Evolutionary conservation across 1,140 invertebrate genomes (phyloP).

Genomic region (Tetraneura akinire): DNA sequence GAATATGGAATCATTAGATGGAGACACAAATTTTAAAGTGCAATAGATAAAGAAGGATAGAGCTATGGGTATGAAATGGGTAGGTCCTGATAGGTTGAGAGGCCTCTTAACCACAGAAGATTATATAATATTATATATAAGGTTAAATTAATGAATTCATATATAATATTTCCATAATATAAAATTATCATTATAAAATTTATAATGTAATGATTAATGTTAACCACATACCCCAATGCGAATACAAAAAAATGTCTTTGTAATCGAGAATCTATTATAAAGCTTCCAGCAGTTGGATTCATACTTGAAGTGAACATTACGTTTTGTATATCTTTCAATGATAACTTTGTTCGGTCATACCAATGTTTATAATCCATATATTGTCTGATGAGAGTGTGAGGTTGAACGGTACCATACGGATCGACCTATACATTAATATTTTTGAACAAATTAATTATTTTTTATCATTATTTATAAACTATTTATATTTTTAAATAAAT

Average conservation of each 20-base stretch:
- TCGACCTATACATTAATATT: slow-evolving; percentile 67
- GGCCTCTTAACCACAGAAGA: too few relatives aligned
- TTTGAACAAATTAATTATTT: too few relatives aligned
- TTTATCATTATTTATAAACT: too few relatives aligned
- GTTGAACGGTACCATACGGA: slow-evolving; percentile 91
- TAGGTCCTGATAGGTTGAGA: too few relatives aligned
- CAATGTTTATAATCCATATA: slow-evolving; percentile 94
- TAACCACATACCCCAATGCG: slow-evolving; percentile 69
- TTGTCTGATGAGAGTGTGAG: slow-evolving; percentile 90
- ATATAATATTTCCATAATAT: too few relatives aligned
- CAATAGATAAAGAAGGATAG: too few relatives aligned
- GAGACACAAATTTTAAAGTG: too few relatives aligned
- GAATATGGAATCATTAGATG: too few relatives aligned
- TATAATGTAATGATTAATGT: neutral
- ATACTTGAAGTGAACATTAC: slow-evolving; percentile 93
- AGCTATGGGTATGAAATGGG: too few relatives aligned
- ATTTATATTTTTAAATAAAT: too few relatives aligned
- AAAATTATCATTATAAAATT: neutral
- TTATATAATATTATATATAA: too few relatives aligned
- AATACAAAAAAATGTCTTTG: slow-evolving; percentile 94
- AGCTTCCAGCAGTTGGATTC: slow-evolving; percentile 95
- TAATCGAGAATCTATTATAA: slow-evolving; percentile 88
- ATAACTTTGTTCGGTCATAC: slow-evolving; percentile 84
- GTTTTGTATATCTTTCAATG: slow-evolving; percentile 89
- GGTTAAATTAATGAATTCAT: too few relatives aligned